A percentile compares a stretch with the other conserved stretches of the same genome.
These are phyloP conservation scores for Colletes gigas DNA, from an alignment of 1,140 invertebrate genomes.

Conservation along the genomic window DNA sequence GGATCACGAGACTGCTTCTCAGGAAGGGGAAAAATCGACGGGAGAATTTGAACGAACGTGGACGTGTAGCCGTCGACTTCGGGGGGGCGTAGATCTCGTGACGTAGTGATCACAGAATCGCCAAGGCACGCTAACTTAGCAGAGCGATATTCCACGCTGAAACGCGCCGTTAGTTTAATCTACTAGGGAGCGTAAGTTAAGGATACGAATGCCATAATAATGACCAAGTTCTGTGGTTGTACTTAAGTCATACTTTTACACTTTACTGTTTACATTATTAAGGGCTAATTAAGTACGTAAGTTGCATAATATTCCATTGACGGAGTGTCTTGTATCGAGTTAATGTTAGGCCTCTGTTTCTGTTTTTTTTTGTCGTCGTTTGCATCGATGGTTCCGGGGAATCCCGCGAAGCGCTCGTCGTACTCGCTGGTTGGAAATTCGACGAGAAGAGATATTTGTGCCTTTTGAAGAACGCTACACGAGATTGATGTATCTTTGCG, in stretches of 20 bases:
- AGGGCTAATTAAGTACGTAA: constrained; percentile 66
- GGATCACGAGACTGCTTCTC: neutral
- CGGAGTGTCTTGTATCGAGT: constrained; percentile 55
- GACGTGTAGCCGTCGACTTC: neutral
- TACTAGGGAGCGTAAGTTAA: constrained; percentile 65
- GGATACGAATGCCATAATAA: constrained; percentile 81
- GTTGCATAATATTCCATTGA: constrained; percentile 69
- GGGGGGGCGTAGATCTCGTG: constrained; percentile 5
- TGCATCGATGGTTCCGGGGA: constrained; percentile 17
- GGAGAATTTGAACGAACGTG: neutral
- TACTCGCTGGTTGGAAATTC: neutral
- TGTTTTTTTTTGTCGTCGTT: neutral
- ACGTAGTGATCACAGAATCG: constrained; percentile 34
- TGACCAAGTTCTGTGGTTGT: constrained; percentile 81
- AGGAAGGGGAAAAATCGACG: neutral
- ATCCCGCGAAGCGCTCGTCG: constrained; percentile 17
- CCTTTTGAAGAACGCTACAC: neutral
- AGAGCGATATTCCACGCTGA: constrained; percentile 25
- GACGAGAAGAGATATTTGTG: neutral
- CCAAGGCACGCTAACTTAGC: constrained; percentile 19
- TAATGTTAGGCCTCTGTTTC: constrained; percentile 39
- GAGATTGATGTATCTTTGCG: neutral
- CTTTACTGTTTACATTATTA: constrained; percentile 68
- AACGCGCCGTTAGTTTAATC: constrained; percentile 49
- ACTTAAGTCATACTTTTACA: constrained; percentile 80